Conservation (phyloP, 2,113 vertebrate species). For the Ivindomyrus marchei region DNA sequence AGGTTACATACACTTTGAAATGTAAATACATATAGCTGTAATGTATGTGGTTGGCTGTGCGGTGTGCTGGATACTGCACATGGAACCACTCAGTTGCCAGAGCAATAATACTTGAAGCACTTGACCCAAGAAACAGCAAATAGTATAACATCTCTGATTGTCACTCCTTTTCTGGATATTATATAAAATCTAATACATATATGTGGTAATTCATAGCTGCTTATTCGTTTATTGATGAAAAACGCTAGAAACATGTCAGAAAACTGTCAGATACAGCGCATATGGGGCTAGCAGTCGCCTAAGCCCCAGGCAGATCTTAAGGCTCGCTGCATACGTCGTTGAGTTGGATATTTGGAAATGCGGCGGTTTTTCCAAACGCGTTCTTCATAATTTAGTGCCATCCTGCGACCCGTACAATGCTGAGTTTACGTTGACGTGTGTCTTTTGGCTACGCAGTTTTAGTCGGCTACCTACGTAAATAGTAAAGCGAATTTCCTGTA, state of each 20-base stretch:
- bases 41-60: neutral
- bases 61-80: neutral
- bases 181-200: neutral
- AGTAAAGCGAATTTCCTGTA: neutral
- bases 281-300: neutral
- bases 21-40: neutral
- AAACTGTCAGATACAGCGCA: neutral
- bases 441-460: neutral
- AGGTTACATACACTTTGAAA: neutral
- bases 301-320: neutral
- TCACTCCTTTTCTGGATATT: neutral
- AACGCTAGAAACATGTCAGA: neutral
- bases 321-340: neutral
- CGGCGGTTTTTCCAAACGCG: slow-evolving; percentile 15
- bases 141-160: neutral
- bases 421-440: slow-evolving; percentile 22
- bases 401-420: slow-evolving; percentile 18
- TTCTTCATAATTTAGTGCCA: neutral
- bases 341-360: neutral
- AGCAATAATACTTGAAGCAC: neutral
- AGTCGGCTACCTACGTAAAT: neutral
- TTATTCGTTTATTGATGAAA: neutral
- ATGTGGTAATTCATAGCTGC: neutral
- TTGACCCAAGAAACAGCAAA: neutral
- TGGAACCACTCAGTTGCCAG: neutral